phyloP scores from a whole-genome alignment of 1,140 invertebrate species.

The Mercenaria mercenaria region DNA sequence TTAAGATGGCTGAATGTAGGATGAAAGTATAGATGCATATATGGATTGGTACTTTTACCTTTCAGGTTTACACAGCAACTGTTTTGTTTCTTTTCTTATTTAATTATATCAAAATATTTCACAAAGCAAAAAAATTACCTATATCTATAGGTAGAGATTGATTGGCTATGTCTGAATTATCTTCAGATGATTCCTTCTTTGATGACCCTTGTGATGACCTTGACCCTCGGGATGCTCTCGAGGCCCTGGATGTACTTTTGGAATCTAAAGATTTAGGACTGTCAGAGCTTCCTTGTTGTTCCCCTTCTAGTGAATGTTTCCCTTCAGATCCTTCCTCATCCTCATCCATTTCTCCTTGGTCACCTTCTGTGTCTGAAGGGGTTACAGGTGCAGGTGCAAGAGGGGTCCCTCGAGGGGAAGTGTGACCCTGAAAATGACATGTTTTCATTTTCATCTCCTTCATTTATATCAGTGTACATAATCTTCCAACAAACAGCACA shows the following conservation, averaged over 20 bases:
- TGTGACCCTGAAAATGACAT: conserved; percentile 37
- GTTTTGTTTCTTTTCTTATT: no score
- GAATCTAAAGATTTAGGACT: conserved; percentile 39
- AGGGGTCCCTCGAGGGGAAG: conserved; percentile 27
- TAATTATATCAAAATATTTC: no score
- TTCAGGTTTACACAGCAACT: no score
- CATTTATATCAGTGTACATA: no score
- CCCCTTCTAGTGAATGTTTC: background rate
- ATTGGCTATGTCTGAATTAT: conserved; percentile 39
- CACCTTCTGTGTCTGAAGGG: conserved; percentile 53
- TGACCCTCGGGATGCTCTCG: conserved; percentile 32
- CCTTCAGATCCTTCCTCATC: background rate
- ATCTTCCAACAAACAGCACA: no score
- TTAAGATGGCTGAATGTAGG: background rate
- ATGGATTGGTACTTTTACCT: no score
- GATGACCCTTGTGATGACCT: conserved; percentile 7
- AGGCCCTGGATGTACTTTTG: conserved; percentile 36
- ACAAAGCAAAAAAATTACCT: no score
- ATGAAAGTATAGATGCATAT: background rate
- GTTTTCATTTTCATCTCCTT: no score
- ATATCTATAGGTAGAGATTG: conserved; percentile 5
- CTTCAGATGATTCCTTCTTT: conserved; percentile 19
- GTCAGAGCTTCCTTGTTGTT: conserved; percentile 28
- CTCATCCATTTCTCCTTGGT: conserved; percentile 12
- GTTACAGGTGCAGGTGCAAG: conserved; percentile 23